Conservation (phyloP, 2,888 invertebrate species). For the Scrobipalpa atriplicella region DNA sequence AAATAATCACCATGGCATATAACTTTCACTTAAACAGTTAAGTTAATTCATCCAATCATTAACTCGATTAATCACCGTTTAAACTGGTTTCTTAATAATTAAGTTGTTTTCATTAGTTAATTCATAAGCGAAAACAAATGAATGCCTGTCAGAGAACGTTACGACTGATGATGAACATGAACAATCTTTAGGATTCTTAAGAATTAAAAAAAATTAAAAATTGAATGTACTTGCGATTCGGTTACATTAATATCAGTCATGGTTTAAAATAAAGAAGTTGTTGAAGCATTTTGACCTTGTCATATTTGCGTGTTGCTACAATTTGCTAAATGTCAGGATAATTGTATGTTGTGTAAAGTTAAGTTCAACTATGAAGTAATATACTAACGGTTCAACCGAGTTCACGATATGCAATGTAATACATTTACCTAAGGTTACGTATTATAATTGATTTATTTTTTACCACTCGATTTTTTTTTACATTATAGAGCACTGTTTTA, state of each 20-base stretch:
- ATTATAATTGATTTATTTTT: no score
- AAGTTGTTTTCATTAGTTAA: constrained; percentile 3
- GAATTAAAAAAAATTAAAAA: no score
- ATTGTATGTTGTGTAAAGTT: not conserved
- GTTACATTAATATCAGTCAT: not conserved
- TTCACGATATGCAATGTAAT: not conserved
- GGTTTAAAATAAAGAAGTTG: not conserved
- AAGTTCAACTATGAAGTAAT: no score
- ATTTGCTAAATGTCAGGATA: not conserved
- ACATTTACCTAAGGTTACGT: not conserved
- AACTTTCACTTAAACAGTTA: constrained; percentile 16
- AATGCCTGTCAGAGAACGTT: not conserved
- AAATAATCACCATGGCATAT: not conserved
- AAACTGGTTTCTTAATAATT: constrained; percentile 10
- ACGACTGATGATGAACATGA: no score
- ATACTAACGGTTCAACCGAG: no score
- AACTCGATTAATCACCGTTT: not conserved
- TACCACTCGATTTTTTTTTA: no score
- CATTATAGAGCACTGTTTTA: no score
- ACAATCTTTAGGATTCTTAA: not conserved
- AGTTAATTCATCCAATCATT: not conserved
- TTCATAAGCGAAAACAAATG: constrained; percentile 12
- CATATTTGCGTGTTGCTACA: not conserved
- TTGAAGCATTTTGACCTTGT: constrained; percentile 1
- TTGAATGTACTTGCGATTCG: not conserved